These are phyloP conservation scores for Enteromius paludinosus DNA, from an alignment of 2,797 vertebrate genomes.

Conservation along the genomic window DNA sequence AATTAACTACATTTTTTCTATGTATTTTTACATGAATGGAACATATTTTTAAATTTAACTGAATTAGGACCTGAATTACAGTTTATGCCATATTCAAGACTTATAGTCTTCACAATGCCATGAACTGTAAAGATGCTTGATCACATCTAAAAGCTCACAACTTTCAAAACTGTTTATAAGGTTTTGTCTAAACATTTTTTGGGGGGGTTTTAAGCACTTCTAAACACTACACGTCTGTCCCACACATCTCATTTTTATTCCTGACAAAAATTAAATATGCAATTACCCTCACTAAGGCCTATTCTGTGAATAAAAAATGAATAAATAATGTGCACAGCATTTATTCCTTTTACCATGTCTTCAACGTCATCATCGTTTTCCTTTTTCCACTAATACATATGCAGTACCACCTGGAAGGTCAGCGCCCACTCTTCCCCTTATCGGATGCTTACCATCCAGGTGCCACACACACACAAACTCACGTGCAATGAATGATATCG, in stretches of 20 bases:
- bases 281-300: background rate
- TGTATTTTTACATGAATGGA: background rate
- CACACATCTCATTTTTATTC: background rate
- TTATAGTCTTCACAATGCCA: background rate
- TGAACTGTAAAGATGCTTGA: background rate
- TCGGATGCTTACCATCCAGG: slow-evolving; percentile 73
- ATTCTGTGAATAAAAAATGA: background rate
- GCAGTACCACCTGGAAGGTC: slow-evolving; percentile 75
- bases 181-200: no score
- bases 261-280: background rate
- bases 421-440: slow-evolving; percentile 71
- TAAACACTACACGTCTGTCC: background rate
- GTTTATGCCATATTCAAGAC: no score
- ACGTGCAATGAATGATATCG: slow-evolving; percentile 52
- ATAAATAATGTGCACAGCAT: background rate
- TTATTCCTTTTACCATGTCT: background rate
- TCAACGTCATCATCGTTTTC: slow-evolving; percentile 33
- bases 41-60: background rate
- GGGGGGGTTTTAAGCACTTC: no score
- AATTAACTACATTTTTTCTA: background rate
- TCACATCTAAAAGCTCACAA: background rate
- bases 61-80: background rate
- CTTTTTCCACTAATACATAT: slow-evolving; percentile 62
- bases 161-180: background rate
- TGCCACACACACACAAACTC: slow-evolving; percentile 26